Conservation (phyloP, 2,113 vertebrate species). For the Himantopus leucocephalus region DNA sequence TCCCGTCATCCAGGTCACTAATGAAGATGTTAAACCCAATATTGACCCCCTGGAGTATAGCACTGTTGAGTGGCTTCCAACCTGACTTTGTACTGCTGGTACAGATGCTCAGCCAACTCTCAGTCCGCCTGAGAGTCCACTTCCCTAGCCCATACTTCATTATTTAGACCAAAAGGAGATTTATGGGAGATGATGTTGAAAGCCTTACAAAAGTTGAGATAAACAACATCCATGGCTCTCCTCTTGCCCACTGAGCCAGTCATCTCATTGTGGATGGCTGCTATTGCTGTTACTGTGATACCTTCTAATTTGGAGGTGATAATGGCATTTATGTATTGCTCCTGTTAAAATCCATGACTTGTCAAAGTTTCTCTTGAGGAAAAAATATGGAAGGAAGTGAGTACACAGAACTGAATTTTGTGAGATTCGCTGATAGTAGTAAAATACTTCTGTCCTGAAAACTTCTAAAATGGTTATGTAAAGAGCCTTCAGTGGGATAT, state of each 20-base stretch:
- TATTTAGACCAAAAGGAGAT: background rate
- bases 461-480: background rate
- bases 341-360: background rate
- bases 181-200: background rate
- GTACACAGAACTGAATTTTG: background rate
- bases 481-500: background rate
- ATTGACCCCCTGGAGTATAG: fast-evolving
- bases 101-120: background rate
- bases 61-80: background rate
- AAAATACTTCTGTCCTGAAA: background rate
- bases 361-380: background rate
- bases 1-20: background rate
- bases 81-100: background rate
- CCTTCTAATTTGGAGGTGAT: background rate
- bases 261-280: background rate
- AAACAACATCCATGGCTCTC: background rate
- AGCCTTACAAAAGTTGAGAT: background rate
- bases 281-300: background rate
- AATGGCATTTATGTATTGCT: background rate
- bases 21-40: background rate
- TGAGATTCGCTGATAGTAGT: background rate
- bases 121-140: background rate
- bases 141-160: background rate
- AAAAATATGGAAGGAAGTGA: background rate
- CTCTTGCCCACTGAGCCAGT: background rate